Conservation (phyloP, 2,113 vertebrate species). For the Oenanthe melanoleuca region DNA sequence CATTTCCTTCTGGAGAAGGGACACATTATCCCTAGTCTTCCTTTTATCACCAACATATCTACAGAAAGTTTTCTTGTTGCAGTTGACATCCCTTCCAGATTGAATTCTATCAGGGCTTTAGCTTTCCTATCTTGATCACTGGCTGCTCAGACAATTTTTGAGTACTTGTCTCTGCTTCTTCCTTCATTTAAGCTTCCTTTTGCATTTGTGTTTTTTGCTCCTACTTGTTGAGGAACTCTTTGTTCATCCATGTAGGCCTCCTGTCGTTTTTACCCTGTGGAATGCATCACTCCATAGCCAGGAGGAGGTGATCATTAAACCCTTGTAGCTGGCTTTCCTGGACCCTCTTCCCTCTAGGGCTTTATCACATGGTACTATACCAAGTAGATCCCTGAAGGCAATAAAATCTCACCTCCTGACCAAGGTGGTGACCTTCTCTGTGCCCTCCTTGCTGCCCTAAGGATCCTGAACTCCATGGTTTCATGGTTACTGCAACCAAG, state of each 20-base stretch:
- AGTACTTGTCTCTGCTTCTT: neutral
- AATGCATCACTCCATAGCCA: neutral
- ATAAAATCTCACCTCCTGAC: neutral
- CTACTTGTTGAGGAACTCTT: neutral
- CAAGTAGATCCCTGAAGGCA: neutral
- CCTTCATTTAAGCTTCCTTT: neutral
- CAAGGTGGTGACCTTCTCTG: neutral
- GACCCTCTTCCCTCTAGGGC: neutral
- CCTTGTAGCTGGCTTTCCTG: neutral
- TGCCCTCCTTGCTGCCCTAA: neutral
- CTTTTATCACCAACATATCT: neutral
- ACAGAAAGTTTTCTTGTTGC: neutral
- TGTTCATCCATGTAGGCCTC: neutral
- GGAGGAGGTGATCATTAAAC: neutral
- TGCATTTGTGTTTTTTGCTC: neutral
- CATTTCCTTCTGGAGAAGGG: neutral
- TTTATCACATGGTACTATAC: neutral
- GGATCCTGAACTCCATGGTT: neutral
- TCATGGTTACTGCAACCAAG: neutral
- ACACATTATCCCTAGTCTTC: neutral
- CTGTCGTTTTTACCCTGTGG: neutral
- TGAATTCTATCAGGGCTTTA: neutral
- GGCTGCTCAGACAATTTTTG: neutral
- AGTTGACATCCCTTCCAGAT: neutral
- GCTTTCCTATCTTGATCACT: neutral